These are phyloP conservation scores for Aricia artaxerxes DNA, from an alignment of 2,888 invertebrate species.

Conservation along the genomic window DNA sequence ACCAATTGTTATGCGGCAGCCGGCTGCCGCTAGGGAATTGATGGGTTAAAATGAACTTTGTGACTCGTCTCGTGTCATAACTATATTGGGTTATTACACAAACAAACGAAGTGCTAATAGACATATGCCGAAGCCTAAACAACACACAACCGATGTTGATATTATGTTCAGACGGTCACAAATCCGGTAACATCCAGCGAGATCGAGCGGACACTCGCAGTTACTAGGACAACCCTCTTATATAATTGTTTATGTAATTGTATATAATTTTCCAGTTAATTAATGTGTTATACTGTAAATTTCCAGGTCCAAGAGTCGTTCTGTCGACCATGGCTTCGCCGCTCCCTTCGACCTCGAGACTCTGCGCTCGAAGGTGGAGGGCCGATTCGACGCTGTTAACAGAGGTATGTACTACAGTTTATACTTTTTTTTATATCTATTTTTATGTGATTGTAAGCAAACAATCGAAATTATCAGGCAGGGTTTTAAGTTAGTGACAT, in stretches of 20 bases:
- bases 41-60: neutral
- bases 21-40: too few relatives aligned
- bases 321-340: slow-evolving; percentile 93
- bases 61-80: neutral
- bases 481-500: too few relatives aligned
- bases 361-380: slow-evolving; percentile 91
- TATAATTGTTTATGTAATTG: neutral
- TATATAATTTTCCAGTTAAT: neutral
- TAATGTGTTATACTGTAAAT: slow-evolving; percentile 32
- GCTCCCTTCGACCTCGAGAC: slow-evolving; percentile 92
- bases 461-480: too few relatives aligned
- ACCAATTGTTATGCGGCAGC: too few relatives aligned
- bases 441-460: too few relatives aligned
- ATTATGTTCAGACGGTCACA: neutral
- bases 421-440: too few relatives aligned
- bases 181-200: neutral
- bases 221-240: neutral
- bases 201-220: neutral
- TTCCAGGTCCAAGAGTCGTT: slow-evolving; percentile 94
- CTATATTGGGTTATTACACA: too few relatives aligned
- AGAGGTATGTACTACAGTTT: slow-evolving; percentile 64
- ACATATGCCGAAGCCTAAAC: neutral
- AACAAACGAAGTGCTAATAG: neutral
- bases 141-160: neutral
- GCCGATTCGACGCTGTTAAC: slow-evolving; percentile 88